These are phyloP conservation scores for Craterocephalus amniculus DNA, from an alignment of 2,797 vertebrate species.

Conservation along the genomic window DNA sequence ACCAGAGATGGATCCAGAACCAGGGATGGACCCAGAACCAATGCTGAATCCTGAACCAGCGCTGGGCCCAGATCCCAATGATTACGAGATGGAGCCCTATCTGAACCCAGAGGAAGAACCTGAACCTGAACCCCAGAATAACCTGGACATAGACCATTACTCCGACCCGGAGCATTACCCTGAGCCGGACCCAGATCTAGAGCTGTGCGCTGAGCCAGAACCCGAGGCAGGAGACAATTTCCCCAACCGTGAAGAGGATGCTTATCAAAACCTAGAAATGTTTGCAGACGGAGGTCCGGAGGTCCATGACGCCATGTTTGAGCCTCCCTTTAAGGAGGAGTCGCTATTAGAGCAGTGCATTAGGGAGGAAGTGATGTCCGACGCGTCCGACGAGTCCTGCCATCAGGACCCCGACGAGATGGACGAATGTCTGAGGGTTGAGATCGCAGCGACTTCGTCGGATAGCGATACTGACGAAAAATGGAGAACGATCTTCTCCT, in stretches of 20 bases:
- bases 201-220: slow-evolving; percentile 23
- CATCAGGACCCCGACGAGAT: slow-evolving; percentile 73
- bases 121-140: slow-evolving; percentile 1
- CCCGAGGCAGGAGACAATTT: slow-evolving; percentile 41
- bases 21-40: slow-evolving; percentile 4
- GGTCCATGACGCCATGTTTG: slow-evolving; percentile 43
- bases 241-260: slow-evolving; percentile 41
- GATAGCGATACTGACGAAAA: slow-evolving; percentile 83
- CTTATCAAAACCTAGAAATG: slow-evolving; percentile 48
- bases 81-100: slow-evolving; percentile 9
- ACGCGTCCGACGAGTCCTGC: slow-evolving; percentile 79
- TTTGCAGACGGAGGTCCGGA: slow-evolving; percentile 55
- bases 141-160: neutral
- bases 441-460: slow-evolving; percentile 80
- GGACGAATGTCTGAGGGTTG: slow-evolving; percentile 77
- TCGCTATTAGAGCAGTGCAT: slow-evolving; percentile 76
- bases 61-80: neutral
- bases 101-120: slow-evolving; percentile 3
- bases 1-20: too few species aligned
- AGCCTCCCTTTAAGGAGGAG: slow-evolving; percentile 61
- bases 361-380: slow-evolving; percentile 79
- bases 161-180: slow-evolving; percentile 3
- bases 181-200: slow-evolving; percentile 20
- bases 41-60: too few species aligned
- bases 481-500: slow-evolving; percentile 86